phyloP scores from a whole-genome alignment of 2,797 vertebrate genomes.

The Chiroxiphia lanceolata region DNA sequence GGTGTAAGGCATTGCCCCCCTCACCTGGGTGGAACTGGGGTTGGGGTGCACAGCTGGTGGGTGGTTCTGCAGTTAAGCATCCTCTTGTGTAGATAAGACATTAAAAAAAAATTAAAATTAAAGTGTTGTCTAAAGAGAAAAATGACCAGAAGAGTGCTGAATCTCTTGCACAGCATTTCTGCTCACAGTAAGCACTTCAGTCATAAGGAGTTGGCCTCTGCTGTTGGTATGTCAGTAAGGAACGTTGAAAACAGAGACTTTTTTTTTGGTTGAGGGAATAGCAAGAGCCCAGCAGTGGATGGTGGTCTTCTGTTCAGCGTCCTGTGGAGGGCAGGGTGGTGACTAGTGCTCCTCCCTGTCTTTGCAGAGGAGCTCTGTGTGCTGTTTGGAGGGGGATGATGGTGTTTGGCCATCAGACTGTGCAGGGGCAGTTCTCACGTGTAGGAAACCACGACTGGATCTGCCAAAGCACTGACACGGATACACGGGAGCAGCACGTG shows the following conservation, averaged over 20 bases:
- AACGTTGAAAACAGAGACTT: not conserved
- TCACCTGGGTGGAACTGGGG: not conserved
- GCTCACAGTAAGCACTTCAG: not conserved
- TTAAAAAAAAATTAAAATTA: not conserved
- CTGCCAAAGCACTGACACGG: accelerated
- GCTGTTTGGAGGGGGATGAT: not conserved
- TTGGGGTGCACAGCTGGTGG: not conserved
- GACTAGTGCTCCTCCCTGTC: not conserved
- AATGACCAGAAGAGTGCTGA: not conserved
- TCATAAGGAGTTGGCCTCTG: not conserved
- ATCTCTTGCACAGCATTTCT: not conserved
- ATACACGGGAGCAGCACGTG: accelerated
- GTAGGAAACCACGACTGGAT: not conserved
- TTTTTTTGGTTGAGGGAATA: not conserved
- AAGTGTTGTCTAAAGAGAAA: not conserved
- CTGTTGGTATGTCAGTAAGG: not conserved
- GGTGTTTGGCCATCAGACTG: accelerated
- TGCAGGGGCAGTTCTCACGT: accelerated
- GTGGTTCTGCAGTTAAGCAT: not conserved
- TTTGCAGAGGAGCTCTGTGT: not conserved
- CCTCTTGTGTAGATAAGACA: not conserved
- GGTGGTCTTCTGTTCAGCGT: not conserved
- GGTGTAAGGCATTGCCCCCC: not conserved
- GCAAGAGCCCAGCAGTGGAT: not conserved
- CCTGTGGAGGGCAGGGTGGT: not conserved